These are phyloP conservation scores for Leuciscus waleckii DNA, from an alignment of 2,797 vertebrate species.

Conservation along the genomic window DNA sequence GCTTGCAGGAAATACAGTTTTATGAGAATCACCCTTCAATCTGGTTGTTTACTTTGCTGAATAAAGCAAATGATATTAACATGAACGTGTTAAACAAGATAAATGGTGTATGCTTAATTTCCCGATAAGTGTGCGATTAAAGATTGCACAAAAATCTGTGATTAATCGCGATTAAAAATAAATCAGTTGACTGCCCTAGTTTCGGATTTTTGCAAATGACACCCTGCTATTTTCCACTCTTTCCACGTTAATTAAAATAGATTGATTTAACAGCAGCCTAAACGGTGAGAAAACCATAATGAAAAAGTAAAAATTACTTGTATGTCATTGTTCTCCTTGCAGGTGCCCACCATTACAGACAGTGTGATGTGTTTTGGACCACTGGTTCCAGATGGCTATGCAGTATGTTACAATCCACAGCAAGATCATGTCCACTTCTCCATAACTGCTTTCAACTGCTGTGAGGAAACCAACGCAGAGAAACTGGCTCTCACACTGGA, in stretches of 20 bases:
- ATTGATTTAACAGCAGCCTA: not conserved
- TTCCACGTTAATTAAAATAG: too few relatives aligned
- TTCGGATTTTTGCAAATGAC: not conserved
- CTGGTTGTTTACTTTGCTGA: not conserved
- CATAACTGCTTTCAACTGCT: constrained; percentile 86
- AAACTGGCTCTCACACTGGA: constrained; percentile 76
- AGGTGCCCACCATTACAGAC: constrained; percentile 83
- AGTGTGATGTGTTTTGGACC: constrained; percentile 87
- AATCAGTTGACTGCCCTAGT: not conserved
- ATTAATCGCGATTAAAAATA: not conserved
- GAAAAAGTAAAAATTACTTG: not conserved
- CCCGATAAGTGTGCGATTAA: too few relatives aligned
- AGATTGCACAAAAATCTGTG: not conserved
- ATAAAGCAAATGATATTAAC: not conserved
- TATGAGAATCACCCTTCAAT: not conserved
- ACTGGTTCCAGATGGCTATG: constrained; percentile 84
- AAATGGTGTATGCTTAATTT: not conserved
- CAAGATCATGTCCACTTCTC: constrained; percentile 83
- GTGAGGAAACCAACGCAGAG: constrained; percentile 84
- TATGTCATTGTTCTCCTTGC: not conserved
- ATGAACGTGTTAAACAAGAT: too few relatives aligned
- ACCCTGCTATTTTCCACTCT: not conserved
- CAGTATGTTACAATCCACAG: constrained; percentile 85
- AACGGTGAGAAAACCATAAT: not conserved
- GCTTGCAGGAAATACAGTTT: not conserved